Conservation (phyloP, 2,888 invertebrate species). For the Beris chalybata region DNA sequence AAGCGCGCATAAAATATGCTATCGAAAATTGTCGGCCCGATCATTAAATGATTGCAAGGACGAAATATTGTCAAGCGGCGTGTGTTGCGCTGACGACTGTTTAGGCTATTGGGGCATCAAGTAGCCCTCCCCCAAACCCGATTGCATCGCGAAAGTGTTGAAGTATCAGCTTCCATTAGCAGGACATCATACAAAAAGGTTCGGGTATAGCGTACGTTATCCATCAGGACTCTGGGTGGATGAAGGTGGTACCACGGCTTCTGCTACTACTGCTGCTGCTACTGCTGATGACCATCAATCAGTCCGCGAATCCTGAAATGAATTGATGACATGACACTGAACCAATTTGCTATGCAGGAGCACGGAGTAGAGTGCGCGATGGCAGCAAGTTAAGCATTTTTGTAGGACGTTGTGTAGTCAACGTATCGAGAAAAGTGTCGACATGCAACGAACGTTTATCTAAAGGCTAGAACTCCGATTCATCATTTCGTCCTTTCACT, state of each 20-base stretch:
- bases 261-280: background rate
- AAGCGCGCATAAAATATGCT: slow-evolving; percentile 7
- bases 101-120: background rate
- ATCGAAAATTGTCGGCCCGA: background rate
- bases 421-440: slow-evolving; percentile 16
- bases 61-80: background rate
- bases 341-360: slow-evolving; percentile 23
- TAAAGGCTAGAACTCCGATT: slow-evolving; percentile 34
- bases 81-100: background rate
- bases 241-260: too few relatives aligned
- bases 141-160: background rate
- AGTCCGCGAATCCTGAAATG: slow-evolving; percentile 17
- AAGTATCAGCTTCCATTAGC: too few relatives aligned
- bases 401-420: slow-evolving; percentile 6
- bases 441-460: slow-evolving; percentile 24
- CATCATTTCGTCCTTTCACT: slow-evolving; percentile 36
- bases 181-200: too few relatives aligned
- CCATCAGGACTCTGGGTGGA: too few relatives aligned
- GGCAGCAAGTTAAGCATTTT: slow-evolving; percentile 2
- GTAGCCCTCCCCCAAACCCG: background rate
- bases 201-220: too few relatives aligned
- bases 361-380: slow-evolving; percentile 19
- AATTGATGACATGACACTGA: slow-evolving; percentile 38
- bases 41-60: slow-evolving; percentile 3
- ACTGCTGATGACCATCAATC: slow-evolving; percentile 14